Evolutionary conservation across 1,140 invertebrate genomes (phyloP).

Genomic region (Drosophila kanapiae): DNA sequence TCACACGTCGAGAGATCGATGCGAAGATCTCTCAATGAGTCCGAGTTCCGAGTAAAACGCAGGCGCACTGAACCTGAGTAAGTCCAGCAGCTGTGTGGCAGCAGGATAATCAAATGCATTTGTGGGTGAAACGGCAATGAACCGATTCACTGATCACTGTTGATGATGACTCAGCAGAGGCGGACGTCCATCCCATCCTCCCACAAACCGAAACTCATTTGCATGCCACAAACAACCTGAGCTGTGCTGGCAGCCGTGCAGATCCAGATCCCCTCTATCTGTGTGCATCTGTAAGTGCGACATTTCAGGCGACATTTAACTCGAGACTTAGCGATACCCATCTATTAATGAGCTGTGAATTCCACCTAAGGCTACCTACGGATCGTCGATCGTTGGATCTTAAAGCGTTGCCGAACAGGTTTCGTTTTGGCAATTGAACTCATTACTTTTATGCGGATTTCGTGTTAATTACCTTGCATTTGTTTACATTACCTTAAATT

Average conservation of each 20-base stretch:
- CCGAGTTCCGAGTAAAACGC: conserved; percentile 9
- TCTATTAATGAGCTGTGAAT: conserved; percentile 79
- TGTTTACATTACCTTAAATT: conserved; percentile 79
- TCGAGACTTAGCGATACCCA: conserved; percentile 38
- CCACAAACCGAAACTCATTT: conserved; percentile 35
- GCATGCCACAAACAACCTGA: not conserved
- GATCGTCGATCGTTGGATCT: not conserved
- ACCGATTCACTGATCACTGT: conserved; percentile 28
- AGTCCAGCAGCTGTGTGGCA: conserved; percentile 48
- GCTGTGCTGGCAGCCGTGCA: conserved; percentile 5
- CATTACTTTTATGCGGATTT: conserved; percentile 80
- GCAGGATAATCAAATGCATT: conserved; percentile 25
- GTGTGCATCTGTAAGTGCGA: conserved; percentile 36
- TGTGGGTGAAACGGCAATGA: conserved; percentile 76
- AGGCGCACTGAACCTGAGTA: conserved; percentile 61
- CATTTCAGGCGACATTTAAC: conserved; percentile 71
- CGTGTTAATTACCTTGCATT: conserved; percentile 77
- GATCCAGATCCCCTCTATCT: conserved; percentile 44
- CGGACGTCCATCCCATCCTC: conserved; percentile 14
- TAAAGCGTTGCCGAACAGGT: conserved; percentile 38
- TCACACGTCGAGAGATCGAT: conserved; percentile 63
- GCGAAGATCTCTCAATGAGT: conserved; percentile 46
- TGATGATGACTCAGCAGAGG: conserved; percentile 20
- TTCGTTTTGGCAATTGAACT: conserved; percentile 71
- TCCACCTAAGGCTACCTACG: not conserved